These are phyloP conservation scores for Nesogale talazaci DNA, from an alignment of 2,113 vertebrate genomes.

Conservation along the genomic window DNA sequence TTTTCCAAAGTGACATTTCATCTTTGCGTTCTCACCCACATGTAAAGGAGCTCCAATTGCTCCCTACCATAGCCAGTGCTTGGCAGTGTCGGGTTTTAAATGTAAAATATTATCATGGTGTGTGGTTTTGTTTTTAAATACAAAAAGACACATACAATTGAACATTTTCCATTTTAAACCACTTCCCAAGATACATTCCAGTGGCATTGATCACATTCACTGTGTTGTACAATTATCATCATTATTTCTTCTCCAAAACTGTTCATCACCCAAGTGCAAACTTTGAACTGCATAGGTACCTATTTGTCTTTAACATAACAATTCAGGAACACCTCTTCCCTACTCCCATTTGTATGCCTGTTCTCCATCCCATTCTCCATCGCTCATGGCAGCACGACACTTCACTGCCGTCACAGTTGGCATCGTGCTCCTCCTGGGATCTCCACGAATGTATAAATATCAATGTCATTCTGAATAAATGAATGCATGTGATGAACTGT, in stretches of 20 bases:
- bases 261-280: not conserved
- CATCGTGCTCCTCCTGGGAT: not conserved
- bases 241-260: not conserved
- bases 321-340: not conserved
- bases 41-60: not conserved
- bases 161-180: not conserved
- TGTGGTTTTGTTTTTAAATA: not conserved
- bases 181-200: not conserved
- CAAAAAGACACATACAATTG: not conserved
- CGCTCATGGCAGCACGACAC: not conserved
- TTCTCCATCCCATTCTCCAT: not conserved
- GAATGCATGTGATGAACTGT: not conserved
- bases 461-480: constrained; percentile 4
- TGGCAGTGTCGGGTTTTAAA: too few species aligned
- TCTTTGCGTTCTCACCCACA: not conserved
- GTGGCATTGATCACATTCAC: not conserved
- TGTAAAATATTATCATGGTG: not conserved
- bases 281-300: not conserved
- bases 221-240: not conserved
- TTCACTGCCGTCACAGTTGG: too few species aligned
- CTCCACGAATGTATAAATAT: not conserved
- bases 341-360: not conserved
- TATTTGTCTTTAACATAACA: not conserved
- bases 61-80: not conserved
- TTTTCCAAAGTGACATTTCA: not conserved